A percentile compares a stretch with the other conserved stretches of the same genome.
phyloP scores from a whole-genome alignment of 1,140 invertebrate species.

The Drosophila tani region DNA sequence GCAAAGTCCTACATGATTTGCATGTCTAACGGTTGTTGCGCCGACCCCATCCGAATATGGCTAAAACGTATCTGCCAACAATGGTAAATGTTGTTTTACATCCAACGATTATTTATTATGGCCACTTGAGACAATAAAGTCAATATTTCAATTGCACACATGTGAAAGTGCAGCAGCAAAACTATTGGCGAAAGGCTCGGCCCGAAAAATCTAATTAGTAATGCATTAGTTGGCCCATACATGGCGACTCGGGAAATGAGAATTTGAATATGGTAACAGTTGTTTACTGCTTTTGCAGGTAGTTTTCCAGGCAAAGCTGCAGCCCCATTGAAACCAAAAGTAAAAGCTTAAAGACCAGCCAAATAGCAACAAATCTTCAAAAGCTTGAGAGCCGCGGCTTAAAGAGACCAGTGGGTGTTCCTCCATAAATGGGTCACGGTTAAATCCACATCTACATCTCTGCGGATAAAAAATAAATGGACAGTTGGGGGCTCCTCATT shows the following conservation, averaged over 20 bases:
- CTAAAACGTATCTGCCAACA: slow-evolving; percentile 46
- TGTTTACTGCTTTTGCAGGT: not conserved
- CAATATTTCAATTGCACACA: slow-evolving; percentile 69
- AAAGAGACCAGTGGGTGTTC: slow-evolving; percentile 69
- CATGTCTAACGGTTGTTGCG: slow-evolving; percentile 45
- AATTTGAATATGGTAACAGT: slow-evolving; percentile 29
- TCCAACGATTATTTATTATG: slow-evolving; percentile 76
- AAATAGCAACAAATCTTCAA: slow-evolving; percentile 49
- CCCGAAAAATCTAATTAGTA: slow-evolving; percentile 61
- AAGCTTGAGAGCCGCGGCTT: slow-evolving; percentile 47
- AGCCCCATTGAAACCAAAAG: slow-evolving; percentile 28
- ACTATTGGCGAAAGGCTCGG: slow-evolving; percentile 60
- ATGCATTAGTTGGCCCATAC: slow-evolving; percentile 46
- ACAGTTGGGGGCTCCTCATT: slow-evolving; percentile 58
- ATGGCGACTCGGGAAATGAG: slow-evolving; percentile 44
- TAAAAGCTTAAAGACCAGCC: slow-evolving; percentile 34
- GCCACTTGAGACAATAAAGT: slow-evolving; percentile 66
- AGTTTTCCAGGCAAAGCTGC: slow-evolving; percentile 8
- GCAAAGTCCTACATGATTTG: slow-evolving; percentile 59
- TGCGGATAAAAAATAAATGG: slow-evolving; percentile 38
- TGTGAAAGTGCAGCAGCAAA: slow-evolving; percentile 62
- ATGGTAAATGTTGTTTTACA: slow-evolving; percentile 71
- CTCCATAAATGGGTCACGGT: slow-evolving; percentile 62
- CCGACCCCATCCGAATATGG: slow-evolving; percentile 30
- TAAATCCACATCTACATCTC: slow-evolving; percentile 30